Conservation (phyloP, 2,888 invertebrate genomes). For the Gibbula magus region DNA sequence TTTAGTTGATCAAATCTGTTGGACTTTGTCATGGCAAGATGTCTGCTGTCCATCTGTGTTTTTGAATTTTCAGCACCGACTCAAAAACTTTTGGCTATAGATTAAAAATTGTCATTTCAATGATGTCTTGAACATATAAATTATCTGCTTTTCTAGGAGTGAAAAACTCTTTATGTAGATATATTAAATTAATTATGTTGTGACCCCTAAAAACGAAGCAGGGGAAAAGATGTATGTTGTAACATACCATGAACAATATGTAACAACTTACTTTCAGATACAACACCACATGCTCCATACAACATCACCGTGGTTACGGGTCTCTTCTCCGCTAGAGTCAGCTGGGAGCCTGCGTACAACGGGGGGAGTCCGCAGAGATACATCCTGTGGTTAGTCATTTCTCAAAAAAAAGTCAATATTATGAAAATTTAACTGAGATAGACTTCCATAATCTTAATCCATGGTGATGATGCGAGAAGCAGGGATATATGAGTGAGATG, state of each 20-base stretch:
- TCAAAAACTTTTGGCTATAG: no score
- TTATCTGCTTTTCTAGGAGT: no score
- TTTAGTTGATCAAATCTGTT: no score
- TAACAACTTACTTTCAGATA: conserved; percentile 80
- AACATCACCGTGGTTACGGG: conserved; percentile 90
- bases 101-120: no score
- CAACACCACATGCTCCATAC: conserved; percentile 97
- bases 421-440: no score
- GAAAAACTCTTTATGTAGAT: not conserved
- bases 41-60: no score
- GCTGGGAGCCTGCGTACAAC: conserved; percentile 95
- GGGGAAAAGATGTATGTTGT: not conserved
- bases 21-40: no score
- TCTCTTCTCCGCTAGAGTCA: conserved; percentile 90
- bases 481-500: not conserved
- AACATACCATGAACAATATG: not conserved
- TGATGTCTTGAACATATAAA: no score
- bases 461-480: not conserved
- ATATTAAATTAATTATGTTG: not conserved
- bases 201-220: not conserved
- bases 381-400: conserved; percentile 84
- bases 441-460: no score
- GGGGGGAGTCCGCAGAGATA: conserved; percentile 97
- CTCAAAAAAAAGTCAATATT: no score
- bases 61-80: no score